Evolutionary conservation across 2,113 vertebrate genomes (phyloP).

Genomic region (Saimiri boliviensis): DNA sequence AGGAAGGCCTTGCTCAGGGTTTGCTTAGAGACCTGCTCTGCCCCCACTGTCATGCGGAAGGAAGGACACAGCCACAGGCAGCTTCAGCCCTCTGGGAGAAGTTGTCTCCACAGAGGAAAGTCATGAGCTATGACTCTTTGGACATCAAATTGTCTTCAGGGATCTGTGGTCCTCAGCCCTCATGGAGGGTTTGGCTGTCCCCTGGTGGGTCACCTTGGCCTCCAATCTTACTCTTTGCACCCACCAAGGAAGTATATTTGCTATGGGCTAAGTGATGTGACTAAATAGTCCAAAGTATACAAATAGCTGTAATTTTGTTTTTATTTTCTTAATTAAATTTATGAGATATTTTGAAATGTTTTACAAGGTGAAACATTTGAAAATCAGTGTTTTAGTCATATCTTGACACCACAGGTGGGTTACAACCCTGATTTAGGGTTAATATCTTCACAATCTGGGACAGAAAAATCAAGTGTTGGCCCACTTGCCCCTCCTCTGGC

Average conservation of each 20-base stretch:
- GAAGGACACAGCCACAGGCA: neutral
- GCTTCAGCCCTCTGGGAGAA: no score
- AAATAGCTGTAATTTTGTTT: neutral
- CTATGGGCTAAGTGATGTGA: no score
- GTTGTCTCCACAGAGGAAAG: neutral
- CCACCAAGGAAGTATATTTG: no score
- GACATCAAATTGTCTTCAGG: no score
- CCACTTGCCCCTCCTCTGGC: no score
- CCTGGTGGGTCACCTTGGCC: no score
- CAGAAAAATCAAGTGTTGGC: no score
- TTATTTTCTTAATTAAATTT: neutral
- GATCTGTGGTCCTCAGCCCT: neutral
- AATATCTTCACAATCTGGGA: neutral
- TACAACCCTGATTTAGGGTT: neutral
- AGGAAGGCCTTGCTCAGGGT: neutral
- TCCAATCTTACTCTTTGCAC: no score
- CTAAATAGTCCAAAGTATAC: no score
- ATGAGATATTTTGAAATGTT: neutral
- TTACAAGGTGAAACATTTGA: neutral
- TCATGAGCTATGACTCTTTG: fast-evolving
- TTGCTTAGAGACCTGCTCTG: neutral
- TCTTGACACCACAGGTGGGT: neutral
- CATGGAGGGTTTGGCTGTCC: neutral
- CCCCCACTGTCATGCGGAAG: neutral
- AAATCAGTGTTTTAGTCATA: neutral